These are phyloP conservation scores for Pammene fasciana DNA, from an alignment of 2,888 invertebrate genomes.

Conservation along the genomic window DNA sequence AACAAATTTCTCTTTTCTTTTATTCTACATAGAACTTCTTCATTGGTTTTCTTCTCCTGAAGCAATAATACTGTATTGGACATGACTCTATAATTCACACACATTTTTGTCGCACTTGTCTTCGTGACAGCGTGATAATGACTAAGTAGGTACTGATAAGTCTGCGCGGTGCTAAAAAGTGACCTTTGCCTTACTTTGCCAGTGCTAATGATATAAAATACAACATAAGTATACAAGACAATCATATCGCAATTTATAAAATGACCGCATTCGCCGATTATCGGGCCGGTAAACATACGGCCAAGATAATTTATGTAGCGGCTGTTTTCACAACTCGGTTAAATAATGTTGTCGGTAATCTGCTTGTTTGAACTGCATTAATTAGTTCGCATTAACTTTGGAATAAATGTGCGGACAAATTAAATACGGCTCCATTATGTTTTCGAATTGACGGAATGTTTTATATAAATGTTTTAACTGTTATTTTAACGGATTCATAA, in stretches of 20 bases:
- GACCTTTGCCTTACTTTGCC: no score
- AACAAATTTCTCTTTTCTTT: no score
- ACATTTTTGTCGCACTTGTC: no score
- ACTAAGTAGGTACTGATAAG: no score
- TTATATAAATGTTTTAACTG: slow-evolving; percentile 18
- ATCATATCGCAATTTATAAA: neutral
- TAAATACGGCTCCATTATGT: slow-evolving; percentile 46
- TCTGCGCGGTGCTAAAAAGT: no score
- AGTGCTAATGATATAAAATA: no score
- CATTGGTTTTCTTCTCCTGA: no score
- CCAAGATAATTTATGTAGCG: slow-evolving; percentile 36
- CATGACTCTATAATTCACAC: no score
- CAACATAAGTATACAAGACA: no score
- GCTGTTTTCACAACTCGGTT: slow-evolving; percentile 42
- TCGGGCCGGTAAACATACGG: slow-evolving; percentile 20
- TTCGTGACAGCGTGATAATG: no score
- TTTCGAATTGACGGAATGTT: slow-evolving; percentile 19
- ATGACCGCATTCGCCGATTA: slow-evolving; percentile 22
- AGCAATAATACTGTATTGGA: no score
- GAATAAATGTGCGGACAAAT: slow-evolving; percentile 53
- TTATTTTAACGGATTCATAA: neutral
- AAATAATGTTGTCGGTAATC: slow-evolving; percentile 51
- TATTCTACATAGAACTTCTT: no score
- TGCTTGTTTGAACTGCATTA: slow-evolving; percentile 55
- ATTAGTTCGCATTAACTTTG: slow-evolving; percentile 48